phyloP scores from a whole-genome alignment of 2,113 vertebrate genomes.

The Microcebus ravelobensis region DNA sequence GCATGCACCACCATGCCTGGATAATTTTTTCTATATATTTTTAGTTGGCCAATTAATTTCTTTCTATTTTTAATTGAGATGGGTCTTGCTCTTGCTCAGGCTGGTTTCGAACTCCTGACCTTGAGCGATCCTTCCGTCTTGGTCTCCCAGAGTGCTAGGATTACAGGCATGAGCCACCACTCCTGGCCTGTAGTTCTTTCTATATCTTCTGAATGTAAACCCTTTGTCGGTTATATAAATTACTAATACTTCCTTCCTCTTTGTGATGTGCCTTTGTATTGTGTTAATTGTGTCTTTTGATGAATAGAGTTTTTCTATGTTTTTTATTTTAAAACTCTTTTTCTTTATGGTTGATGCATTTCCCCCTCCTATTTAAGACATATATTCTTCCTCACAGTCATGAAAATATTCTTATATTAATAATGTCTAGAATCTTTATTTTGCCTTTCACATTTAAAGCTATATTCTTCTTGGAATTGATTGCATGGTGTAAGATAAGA shows the following conservation, averaged over 20 bases:
- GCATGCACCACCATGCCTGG: too few species aligned
- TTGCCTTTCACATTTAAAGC: background rate
- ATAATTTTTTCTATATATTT: too few species aligned
- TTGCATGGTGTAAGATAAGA: background rate
- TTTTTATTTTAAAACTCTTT: background rate
- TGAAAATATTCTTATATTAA: conserved; percentile 19
- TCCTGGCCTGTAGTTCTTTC: background rate
- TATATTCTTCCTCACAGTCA: background rate
- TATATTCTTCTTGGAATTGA: background rate
- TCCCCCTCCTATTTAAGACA: background rate
- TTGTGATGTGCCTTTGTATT: background rate
- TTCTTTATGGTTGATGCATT: background rate
- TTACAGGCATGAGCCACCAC: too few species aligned
- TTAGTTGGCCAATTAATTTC: too few species aligned
- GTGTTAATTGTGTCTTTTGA: background rate
- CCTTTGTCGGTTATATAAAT: background rate
- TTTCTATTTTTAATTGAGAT: too few species aligned
- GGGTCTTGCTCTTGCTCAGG: too few species aligned
- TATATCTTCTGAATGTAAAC: background rate
- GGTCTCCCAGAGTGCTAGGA: too few species aligned
- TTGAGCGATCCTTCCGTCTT: too few species aligned
- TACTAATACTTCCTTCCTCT: background rate
- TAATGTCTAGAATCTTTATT: background rate
- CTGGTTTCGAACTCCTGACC: too few species aligned
- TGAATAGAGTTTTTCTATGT: background rate